A percentile compares a stretch with the other conserved stretches of the same genome.
Conservation (phyloP, 2,113 vertebrate species). For the Aspidoscelis tigris region DNA sequence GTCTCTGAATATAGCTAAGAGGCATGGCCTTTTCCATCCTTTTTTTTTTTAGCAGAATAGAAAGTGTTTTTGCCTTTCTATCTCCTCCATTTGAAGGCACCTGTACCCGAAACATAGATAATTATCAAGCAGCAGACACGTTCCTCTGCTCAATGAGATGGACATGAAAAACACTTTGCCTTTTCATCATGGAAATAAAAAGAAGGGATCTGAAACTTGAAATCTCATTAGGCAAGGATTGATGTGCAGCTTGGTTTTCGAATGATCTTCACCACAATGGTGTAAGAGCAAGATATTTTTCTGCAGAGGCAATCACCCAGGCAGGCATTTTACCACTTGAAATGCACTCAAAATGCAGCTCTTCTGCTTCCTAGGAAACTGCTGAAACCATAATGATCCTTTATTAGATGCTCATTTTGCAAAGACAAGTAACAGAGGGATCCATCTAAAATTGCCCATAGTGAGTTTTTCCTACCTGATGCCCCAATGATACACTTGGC, state of each 20-base stretch:
- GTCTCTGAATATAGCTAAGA: conserved; percentile 19
- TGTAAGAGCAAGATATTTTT: background rate
- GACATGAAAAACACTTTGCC: conserved; percentile 23
- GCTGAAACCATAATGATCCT: conserved; percentile 6
- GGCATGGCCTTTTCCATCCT: background rate
- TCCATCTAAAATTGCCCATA: background rate
- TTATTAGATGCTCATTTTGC: background rate
- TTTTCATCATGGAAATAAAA: conserved; percentile 30
- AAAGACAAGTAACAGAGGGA: background rate
- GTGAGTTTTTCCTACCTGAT: background rate
- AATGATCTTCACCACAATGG: background rate
- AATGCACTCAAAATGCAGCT: background rate
- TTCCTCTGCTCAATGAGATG: conserved; percentile 11
- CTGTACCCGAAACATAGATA: background rate
- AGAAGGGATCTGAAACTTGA: conserved; percentile 1
- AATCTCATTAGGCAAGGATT: conserved; percentile 21
- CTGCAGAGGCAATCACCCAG: background rate
- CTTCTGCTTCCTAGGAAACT: conserved; percentile 9
- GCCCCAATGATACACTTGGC: too few species aligned
- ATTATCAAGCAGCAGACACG: background rate
- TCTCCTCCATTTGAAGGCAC: background rate
- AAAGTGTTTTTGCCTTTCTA: background rate
- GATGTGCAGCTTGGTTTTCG: background rate
- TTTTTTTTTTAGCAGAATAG: background rate
- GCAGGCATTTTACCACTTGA: conserved; percentile 1